Conservation (phyloP, 2,113 vertebrate species). For the Nannospalax galili region DNA sequence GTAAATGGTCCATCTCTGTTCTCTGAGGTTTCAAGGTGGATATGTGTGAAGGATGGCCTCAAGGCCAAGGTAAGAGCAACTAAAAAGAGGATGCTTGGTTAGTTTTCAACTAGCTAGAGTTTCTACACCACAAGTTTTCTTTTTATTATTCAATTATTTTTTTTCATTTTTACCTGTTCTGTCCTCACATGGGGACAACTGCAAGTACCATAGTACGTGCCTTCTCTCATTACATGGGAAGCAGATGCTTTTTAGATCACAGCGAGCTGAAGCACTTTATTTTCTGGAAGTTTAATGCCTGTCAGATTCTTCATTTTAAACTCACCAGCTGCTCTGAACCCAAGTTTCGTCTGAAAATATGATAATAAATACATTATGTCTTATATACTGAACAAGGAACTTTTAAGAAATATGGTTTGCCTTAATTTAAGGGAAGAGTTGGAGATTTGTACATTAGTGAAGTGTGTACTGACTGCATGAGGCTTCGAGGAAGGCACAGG, state of each 20-base stretch:
- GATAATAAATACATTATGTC: neutral
- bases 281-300: neutral
- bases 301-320: constrained; percentile 11
- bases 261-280: neutral
- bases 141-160: neutral
- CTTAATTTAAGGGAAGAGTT: neutral
- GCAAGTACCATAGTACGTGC: neutral
- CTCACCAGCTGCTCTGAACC: neutral
- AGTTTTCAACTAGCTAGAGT: neutral
- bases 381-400: neutral
- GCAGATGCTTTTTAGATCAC: neutral
- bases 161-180: neutral
- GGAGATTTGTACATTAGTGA: neutral
- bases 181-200: neutral
- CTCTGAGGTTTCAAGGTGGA: neutral
- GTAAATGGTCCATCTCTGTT: neutral
- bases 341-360: neutral
- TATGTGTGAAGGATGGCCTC: neutral
- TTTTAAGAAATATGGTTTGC: constrained; percentile 20
- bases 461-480: neutral
- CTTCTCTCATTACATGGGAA: neutral
- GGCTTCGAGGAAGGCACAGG: neutral
- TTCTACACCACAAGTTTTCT: neutral
- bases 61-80: neutral
- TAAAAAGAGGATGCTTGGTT: neutral